Base-by-base conservation (phyloP, 2,797 vertebrate genomes). In the Takifugu rubripes region DNA sequence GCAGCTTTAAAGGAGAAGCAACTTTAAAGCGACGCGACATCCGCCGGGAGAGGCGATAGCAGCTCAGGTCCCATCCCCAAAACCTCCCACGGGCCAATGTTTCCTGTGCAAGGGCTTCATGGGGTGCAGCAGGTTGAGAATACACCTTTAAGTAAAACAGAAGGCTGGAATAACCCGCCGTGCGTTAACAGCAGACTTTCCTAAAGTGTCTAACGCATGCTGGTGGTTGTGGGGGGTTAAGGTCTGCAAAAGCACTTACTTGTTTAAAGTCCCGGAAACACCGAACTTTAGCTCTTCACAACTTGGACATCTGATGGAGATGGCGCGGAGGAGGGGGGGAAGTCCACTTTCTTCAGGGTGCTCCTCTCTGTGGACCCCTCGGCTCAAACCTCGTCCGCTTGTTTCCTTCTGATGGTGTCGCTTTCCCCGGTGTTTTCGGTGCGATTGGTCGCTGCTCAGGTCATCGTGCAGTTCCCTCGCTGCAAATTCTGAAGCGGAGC, bases 241-340 rank as follows among this genome's bases (percentile, higher is more conserved):
- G 31, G 7, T 33, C 33, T 33, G 33, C 33, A 33, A 9, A 9
- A 33, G 2, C 40, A 82, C 81, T 85, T 71, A 87, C 87, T 70
- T 56, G 61, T 15, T 17, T 21, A 47, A 59, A 75, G 61, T 55
- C 56, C 68, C 68, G 63, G 59, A 15, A 49, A 60, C 56, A 44
- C 59, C 60, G 49, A 55, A 49, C 59, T 33, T 64, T 47, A 61
- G 81, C 76, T 83, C 79, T 78, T 79, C 74, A 86, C 36, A 81
- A 82, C 56, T 82, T 82, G 71, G 56, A 78, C 84, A 84, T 83
- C 61, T 72, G 83, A 52, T 70, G 71, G 57, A 66, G 68, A 61
- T 61, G 42, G 66, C 72, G 49, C 60, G 56, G 15, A 52, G 67
- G 48, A 21, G 24, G 66, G 56, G 46, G 56, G 26, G 57, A 61